Conservation (phyloP, 1,140 invertebrate genomes). For the Rhopalosiphum padi region DNA sequence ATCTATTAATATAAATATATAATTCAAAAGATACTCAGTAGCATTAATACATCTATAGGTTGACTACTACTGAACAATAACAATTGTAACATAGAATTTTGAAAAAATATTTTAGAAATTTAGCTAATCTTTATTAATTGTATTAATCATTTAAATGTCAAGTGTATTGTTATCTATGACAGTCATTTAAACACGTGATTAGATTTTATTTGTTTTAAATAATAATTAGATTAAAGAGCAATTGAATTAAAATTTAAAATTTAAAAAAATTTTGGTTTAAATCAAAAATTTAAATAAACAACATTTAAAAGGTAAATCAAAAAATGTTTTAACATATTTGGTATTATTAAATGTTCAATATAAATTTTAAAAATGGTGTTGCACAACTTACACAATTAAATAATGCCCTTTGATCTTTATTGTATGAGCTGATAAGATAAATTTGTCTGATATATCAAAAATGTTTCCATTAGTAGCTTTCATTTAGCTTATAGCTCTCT, state of each 20-base stretch:
- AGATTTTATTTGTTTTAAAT: constrained; percentile 19
- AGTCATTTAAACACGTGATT: constrained; percentile 43
- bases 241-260: background rate
- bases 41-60: background rate
- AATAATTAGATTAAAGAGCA: background rate
- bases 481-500: background rate
- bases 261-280: background rate
- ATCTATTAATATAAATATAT: background rate
- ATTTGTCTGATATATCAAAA: background rate
- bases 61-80: background rate
- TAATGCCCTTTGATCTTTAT: constrained; percentile 35
- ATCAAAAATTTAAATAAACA: background rate
- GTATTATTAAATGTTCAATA: background rate
- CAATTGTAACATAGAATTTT: background rate
- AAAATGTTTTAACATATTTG: background rate
- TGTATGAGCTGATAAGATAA: constrained; percentile 32
- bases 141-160: constrained; percentile 29
- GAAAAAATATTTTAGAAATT: background rate
- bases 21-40: background rate
- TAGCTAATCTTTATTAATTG: background rate
- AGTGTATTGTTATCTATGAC: constrained; percentile 19
- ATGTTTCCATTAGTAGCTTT: background rate
- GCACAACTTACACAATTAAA: background rate
- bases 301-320: background rate
- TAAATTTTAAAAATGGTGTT: background rate